These are phyloP conservation scores for Equus przewalskii DNA, from an alignment of 2,113 vertebrate genomes.

Conservation along the genomic window DNA sequence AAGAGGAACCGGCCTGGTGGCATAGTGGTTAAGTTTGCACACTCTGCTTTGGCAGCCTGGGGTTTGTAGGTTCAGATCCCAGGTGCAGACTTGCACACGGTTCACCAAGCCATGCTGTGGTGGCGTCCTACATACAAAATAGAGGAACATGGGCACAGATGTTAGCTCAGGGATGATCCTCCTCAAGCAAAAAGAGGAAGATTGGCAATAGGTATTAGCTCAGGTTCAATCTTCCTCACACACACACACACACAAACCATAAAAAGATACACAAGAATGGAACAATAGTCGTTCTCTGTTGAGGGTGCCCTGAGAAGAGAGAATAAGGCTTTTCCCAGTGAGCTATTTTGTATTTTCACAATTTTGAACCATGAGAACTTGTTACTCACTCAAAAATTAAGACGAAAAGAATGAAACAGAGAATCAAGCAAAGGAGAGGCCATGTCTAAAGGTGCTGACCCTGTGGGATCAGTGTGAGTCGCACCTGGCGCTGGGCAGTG, in stretches of 20 bases:
- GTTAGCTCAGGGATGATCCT: no score
- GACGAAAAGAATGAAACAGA: neutral
- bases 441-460: accelerated
- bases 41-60: no score
- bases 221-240: no score
- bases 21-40: no score
- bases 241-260: neutral
- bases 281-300: neutral
- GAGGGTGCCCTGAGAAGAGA: neutral
- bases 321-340: neutral
- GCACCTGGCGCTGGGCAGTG: neutral
- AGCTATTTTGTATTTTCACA: neutral
- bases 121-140: no score
- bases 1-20: neutral
- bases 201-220: no score
- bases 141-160: no score
- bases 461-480: accelerated
- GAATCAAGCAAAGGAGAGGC: neutral
- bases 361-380: neutral
- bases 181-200: no score
- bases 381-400: neutral
- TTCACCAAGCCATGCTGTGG: no score
- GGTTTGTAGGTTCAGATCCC: no score
- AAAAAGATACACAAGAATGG: neutral
- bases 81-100: no score